Percentiles rank a stretch among this genome's conserved stretches.
phyloP scores from a whole-genome alignment of 2,113 vertebrate genomes.

The Pachyramphus minor region DNA sequence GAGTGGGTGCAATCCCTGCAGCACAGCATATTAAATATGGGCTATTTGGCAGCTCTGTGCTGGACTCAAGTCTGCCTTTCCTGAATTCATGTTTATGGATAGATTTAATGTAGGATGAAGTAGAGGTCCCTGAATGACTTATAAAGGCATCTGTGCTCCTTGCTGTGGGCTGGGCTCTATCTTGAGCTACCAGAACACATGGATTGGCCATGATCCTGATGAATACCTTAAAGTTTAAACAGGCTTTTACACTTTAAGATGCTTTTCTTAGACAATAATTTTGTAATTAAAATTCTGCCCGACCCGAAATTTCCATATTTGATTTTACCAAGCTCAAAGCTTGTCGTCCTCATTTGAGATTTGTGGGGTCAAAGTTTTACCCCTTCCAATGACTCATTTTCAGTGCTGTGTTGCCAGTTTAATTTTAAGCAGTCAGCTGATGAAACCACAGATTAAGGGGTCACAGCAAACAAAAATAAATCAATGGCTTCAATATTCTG shows the following conservation, averaged over 20 bases:
- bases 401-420: not conserved
- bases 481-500: slow-evolving; percentile 44
- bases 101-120: not conserved
- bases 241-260: not conserved
- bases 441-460: slow-evolving; percentile 34
- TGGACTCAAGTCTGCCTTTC: not conserved
- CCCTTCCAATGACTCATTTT: slow-evolving; percentile 30
- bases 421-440: slow-evolving; percentile 54
- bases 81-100: not conserved
- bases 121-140: not conserved
- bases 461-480: slow-evolving; percentile 51
- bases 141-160: not conserved
- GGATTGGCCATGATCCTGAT: accelerated
- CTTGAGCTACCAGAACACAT: not conserved
- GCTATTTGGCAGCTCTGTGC: not conserved
- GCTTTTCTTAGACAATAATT: not conserved
- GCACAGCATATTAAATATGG: not conserved
- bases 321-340: not conserved
- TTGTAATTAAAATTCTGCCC: slow-evolving; percentile 2
- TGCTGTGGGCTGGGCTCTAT: not conserved
- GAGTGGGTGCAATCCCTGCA: not conserved
- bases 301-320: slow-evolving; percentile 3
- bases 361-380: slow-evolving; percentile 39
- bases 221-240: not conserved
- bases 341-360: slow-evolving; percentile 33